Evolutionary conservation across 2,113 vertebrate genomes (phyloP).

Genomic region (Lota lota): DNA sequence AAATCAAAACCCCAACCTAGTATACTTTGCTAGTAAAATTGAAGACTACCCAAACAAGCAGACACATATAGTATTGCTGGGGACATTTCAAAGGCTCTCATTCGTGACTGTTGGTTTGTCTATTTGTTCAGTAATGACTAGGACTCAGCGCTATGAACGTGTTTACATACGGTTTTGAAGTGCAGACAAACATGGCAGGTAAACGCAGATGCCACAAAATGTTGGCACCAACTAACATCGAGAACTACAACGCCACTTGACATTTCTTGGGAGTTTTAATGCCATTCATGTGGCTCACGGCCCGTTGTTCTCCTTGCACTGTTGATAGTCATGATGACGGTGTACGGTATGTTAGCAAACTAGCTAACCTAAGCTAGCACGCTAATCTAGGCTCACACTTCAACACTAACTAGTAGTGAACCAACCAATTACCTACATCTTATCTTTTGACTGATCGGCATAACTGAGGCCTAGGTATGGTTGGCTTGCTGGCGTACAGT

Average conservation of each 20-base stretch:
- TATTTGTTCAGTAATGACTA: constrained; percentile 51
- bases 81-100: constrained; percentile 83
- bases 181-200: constrained; percentile 72
- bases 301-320: constrained; percentile 49
- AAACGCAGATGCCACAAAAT: constrained; percentile 79
- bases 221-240: constrained; percentile 82
- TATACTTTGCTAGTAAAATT: constrained; percentile 50
- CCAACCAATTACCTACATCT: constrained; percentile 70
- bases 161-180: constrained; percentile 60
- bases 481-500: constrained; percentile 46
- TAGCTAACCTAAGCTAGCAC: constrained; percentile 67
- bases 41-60: constrained; percentile 54
- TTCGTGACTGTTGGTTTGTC: constrained; percentile 69
- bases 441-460: constrained; percentile 49
- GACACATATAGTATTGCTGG: constrained; percentile 61
- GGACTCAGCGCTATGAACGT: constrained; percentile 47
- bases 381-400: constrained; percentile 63
- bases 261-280: constrained; percentile 72
- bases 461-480: constrained; percentile 47
- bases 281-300: constrained; percentile 63
- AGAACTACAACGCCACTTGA: constrained; percentile 74
- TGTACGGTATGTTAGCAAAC: constrained; percentile 68
- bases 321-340: constrained; percentile 65
- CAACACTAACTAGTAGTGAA: constrained; percentile 71
- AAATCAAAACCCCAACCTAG: constrained; percentile 58